Evolutionary conservation across 2,797 vertebrate genomes (phyloP), one percentile per base, ranked within the genome.

Genomic region (Naso thynnoides): DNA sequence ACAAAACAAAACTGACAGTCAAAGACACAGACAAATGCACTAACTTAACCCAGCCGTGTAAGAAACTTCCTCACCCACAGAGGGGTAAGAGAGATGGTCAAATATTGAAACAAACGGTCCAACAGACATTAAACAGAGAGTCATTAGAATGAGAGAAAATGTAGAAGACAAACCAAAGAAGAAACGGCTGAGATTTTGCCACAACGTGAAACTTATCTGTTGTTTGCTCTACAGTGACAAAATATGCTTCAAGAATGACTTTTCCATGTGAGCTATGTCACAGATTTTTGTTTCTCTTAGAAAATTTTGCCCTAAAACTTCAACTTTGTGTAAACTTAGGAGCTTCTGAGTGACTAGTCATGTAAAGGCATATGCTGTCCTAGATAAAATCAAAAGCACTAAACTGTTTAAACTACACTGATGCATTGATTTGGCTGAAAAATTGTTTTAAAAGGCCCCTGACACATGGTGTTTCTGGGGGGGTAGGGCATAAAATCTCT

Each of bases 21-120:
- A 31, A n/a, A 45, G 56, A 49, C 66, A 66, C 50, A 73, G 59
- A 80, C 48, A 73, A 86, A 73, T 64, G 31, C 60, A 48, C 31
- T 6, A 58, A 63, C 66, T 75, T 53, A 52, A 56, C 54, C 10
- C 41, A 33, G 60, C 50, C 54, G 29, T 38, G 52, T 21, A 24
- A 61, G 45, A 73, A 72, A 73, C 36, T 10, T 44, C 53, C 47
- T 77, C 66, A 45, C 26, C 52, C 68, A 33, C 42, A 56, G 52
- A 45, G 66, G 15, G 24, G 18, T 21, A 41, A 42, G 21, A 72
- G 42, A 73, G 38, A 38, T 36, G 45, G 26, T 39, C 8, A 58
- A 55, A 76, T 31, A 81, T 19, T 69, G n/a, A 64, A 71, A 31
- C 27, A 23, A 11, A 9, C 26, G 38, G 45, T 44, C 21, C 49